These are phyloP conservation scores for Perithous albicinctus DNA, from an alignment of 2,888 invertebrate species.

Conservation along the genomic window DNA sequence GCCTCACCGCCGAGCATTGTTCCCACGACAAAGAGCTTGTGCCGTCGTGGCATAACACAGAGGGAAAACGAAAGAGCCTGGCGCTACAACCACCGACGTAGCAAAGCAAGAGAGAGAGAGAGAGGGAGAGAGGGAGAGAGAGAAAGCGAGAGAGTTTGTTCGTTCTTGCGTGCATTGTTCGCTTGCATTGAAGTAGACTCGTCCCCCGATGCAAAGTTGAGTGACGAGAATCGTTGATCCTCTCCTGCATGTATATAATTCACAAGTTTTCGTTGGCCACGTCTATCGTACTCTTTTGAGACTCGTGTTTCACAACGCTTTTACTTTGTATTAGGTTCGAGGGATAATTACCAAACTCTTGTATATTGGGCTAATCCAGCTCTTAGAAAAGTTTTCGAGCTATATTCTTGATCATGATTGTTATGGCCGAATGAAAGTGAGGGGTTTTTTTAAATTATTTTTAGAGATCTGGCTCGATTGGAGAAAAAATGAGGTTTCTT, in stretches of 20 bases:
- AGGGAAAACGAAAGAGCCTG: slow-evolving; percentile 50
- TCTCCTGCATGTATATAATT: slow-evolving; percentile 63
- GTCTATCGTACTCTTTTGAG: not conserved
- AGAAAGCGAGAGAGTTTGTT: slow-evolving; percentile 42
- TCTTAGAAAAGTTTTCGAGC: too few species aligned
- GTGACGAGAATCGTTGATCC: slow-evolving; percentile 65
- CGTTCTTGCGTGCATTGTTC: slow-evolving; percentile 60
- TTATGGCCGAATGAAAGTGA: too few species aligned
- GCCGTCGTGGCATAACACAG: slow-evolving; percentile 34
- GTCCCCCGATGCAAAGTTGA: slow-evolving; percentile 62
- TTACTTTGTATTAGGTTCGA: not conserved
- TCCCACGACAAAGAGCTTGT: slow-evolving; percentile 47
- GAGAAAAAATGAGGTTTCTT: too few species aligned
- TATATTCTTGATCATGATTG: too few species aligned
- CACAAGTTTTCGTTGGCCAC: slow-evolving; percentile 54
- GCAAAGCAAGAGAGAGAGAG: slow-evolving; percentile 14
- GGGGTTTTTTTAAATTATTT: too few species aligned
- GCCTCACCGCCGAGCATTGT: slow-evolving; percentile 52
- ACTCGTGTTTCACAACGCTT: not conserved
- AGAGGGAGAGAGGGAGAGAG: too few species aligned
- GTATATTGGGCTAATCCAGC: too few species aligned
- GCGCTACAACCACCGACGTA: slow-evolving; percentile 28
- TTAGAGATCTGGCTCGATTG: too few species aligned
- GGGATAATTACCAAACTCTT: too few species aligned
- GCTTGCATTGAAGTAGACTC: slow-evolving; percentile 49